phyloP scores from a whole-genome alignment of 2,888 invertebrate species.

The Oligia strigilis region DNA sequence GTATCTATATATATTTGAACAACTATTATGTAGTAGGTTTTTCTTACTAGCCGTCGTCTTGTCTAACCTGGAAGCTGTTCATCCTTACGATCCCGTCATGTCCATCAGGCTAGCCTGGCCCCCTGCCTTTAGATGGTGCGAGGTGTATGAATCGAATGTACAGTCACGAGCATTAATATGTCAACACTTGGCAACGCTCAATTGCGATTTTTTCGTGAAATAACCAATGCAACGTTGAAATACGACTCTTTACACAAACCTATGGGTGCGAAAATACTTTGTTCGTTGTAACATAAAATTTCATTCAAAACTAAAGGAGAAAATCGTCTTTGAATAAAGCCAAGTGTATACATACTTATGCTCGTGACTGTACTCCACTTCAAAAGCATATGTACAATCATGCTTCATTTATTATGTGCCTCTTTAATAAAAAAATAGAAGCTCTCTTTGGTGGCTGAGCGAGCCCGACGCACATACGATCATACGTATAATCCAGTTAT shows the following conservation, averaged over 20 bases:
- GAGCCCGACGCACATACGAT: neutral
- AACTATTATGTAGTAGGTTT: neutral
- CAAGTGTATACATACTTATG: too few relatives aligned
- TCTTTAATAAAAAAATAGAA: neutral
- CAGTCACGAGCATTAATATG: too few relatives aligned
- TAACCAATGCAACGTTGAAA: too few relatives aligned
- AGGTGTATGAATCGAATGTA: neutral
- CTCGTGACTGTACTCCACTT: neutral
- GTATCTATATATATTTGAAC: neutral
- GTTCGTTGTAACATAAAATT: too few relatives aligned
- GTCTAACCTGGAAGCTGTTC: neutral
- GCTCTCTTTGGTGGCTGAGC: neutral
- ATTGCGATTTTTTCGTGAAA: too few relatives aligned
- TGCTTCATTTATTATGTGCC: neutral
- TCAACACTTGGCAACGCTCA: too few relatives aligned
- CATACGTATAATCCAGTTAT: neutral
- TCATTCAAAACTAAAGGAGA: too few relatives aligned
- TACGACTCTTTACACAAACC: too few relatives aligned
- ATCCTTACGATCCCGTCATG: neutral
- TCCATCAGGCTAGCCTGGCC: neutral
- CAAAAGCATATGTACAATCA: neutral
- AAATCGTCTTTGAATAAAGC: too few relatives aligned
- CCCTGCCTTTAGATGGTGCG: neutral
- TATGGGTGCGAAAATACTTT: too few relatives aligned
- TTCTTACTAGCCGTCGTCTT: neutral